Percentiles rank a stretch among this genome's conserved stretches.
These are phyloP conservation scores for Euplexia lucipara DNA, from an alignment of 2,888 invertebrate genomes.

Conservation along the genomic window DNA sequence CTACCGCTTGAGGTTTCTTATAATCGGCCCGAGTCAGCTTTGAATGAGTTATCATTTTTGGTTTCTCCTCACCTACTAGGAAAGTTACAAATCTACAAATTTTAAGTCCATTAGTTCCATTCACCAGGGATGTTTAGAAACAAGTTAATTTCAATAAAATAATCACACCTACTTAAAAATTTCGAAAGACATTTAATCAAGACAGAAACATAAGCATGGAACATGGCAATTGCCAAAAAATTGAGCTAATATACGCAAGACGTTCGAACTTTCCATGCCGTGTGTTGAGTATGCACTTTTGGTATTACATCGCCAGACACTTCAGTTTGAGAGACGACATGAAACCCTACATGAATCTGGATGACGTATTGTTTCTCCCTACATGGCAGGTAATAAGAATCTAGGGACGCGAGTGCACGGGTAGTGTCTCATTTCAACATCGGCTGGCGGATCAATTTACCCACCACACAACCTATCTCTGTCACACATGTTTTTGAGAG, in stretches of 20 bases:
- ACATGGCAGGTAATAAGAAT: constrained; percentile 74
- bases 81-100: no score
- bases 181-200: no score
- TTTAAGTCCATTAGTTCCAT: no score
- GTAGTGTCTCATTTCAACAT: constrained; percentile 74
- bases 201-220: no score
- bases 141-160: not conserved
- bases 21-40: not conserved
- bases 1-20: constrained; percentile 26
- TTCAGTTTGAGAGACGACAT: constrained; percentile 55
- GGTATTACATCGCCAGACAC: not conserved
- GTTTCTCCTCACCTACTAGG: not conserved
- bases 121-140: no score
- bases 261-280: not conserved
- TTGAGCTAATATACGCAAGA: not conserved
- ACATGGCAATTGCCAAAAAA: not conserved
- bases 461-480: constrained; percentile 56
- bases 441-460: constrained; percentile 72
- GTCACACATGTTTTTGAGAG: constrained; percentile 46
- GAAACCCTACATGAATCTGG: constrained; percentile 74
- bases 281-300: not conserved
- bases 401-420: constrained; percentile 56
- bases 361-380: constrained; percentile 74
- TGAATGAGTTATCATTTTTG: constrained; percentile 11
- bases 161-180: no score